These are phyloP conservation scores for Galbula dea DNA, from an alignment of 2,113 vertebrate species.

Conservation along the genomic window DNA sequence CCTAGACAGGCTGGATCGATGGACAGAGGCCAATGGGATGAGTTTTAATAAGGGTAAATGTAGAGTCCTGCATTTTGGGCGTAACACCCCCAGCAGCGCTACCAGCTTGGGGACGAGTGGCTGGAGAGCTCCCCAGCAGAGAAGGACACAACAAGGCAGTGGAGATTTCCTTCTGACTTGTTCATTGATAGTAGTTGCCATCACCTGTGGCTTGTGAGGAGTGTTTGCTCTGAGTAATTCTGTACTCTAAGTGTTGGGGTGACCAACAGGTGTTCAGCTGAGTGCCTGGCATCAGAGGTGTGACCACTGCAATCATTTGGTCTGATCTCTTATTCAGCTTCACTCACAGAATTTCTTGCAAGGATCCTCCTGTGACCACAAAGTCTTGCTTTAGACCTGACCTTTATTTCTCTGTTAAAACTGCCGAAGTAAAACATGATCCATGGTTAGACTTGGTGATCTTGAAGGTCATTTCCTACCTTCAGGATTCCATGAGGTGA, in stretches of 20 bases:
- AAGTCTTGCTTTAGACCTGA: neutral
- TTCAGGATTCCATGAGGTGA: too few relatives aligned
- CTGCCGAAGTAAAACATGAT: neutral
- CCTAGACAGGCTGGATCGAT: too few relatives aligned
- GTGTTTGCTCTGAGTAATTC: neutral
- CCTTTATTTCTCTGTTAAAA: neutral
- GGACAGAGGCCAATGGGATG: too few relatives aligned
- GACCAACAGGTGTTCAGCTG: neutral
- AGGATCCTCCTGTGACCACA: neutral
- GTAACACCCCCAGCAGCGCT: too few relatives aligned
- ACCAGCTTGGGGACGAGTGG: fast-evolving
- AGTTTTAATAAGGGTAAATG: too few relatives aligned
- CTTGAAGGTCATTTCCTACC: too few relatives aligned
- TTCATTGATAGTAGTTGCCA: neutral
- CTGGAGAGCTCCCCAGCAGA: neutral
- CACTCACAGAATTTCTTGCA: neutral
- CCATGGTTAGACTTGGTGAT: too few relatives aligned
- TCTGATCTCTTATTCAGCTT: neutral
- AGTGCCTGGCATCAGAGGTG: too few relatives aligned
- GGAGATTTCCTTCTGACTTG: neutral
- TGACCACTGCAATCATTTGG: neutral
- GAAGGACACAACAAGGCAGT: neutral
- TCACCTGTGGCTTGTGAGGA: neutral
- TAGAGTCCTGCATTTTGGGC: neutral
- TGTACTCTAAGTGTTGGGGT: neutral